A percentile compares a stretch with the other conserved stretches of the same genome.
Conservation (phyloP, 1,140 invertebrate species). For the Sminthurides bifidus region DNA sequence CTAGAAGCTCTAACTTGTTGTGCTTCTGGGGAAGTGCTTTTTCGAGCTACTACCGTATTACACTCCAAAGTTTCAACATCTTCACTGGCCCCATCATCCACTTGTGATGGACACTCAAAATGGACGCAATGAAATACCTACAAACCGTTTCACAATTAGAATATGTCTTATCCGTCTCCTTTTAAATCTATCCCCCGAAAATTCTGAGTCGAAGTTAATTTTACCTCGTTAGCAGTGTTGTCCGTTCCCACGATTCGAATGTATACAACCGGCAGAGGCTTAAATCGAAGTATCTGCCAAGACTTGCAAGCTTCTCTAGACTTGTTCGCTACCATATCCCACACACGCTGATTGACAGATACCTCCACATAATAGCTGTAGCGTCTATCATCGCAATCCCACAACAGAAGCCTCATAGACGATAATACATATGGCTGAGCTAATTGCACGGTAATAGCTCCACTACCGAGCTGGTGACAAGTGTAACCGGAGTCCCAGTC, state of each 20-base stretch:
- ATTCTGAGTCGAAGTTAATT: no score
- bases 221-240: constrained; percentile 94
- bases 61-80: not conserved
- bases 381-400: constrained; percentile 94
- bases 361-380: constrained; percentile 96
- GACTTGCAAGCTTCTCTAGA: constrained; percentile 63
- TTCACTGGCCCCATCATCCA: constrained; percentile 32
- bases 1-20: no score
- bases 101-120: constrained; percentile 81
- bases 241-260: constrained; percentile 87
- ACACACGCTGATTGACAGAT: constrained; percentile 67
- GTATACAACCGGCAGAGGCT: constrained; percentile 74
- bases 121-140: constrained; percentile 96
- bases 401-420: constrained; percentile 80
- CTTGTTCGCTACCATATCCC: constrained; percentile 59
- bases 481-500: constrained; percentile 97
- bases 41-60: no score
- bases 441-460: constrained; percentile 85
- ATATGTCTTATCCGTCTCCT: no score
- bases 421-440: constrained; percentile 90
- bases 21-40: no score
- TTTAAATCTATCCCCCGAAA: no score
- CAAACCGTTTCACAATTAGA: constrained; percentile 31
- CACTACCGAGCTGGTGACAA: constrained; percentile 93
- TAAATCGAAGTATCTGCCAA: constrained; percentile 83